Percentiles rank a stretch among this genome's conserved stretches.
Evolutionary conservation across 2,797 vertebrate species (phyloP).

Genomic region (Hylomyscus alleni): DNA sequence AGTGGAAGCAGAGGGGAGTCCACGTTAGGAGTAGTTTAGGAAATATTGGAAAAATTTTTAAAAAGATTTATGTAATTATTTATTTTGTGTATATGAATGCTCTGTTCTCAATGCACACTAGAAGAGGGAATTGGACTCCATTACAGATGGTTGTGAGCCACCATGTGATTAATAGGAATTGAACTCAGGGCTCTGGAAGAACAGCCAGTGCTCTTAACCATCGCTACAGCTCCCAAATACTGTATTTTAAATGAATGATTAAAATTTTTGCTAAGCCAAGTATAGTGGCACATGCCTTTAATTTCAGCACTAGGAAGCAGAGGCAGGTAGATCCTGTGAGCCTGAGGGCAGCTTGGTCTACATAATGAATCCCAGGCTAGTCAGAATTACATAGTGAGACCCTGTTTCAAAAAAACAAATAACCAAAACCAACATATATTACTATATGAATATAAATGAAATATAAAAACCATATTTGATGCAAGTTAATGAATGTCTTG

Average conservation of each 20-base stretch:
- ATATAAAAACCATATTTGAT: not conserved
- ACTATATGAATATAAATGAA: not conserved
- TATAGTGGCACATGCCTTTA: not conserved
- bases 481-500: not conserved
- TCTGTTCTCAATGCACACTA: no score
- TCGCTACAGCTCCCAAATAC: not conserved
- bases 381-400: no score
- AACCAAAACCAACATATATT: not conserved
- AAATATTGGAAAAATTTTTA: not conserved
- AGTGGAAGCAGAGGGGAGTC: not conserved
- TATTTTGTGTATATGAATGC: no score
- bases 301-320: not conserved
- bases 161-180: no score
- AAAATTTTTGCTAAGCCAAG: not conserved
- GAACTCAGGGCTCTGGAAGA: no score
- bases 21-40: slow-evolving; percentile 8
- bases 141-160: no score
- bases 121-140: no score
- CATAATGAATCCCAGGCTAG: not conserved
- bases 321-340: not conserved
- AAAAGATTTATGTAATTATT: no score
- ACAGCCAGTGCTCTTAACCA: no score
- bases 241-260: slow-evolving; percentile 31
- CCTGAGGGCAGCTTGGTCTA: not conserved
- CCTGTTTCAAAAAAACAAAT: not conserved